Conservation (phyloP, 2,113 vertebrate genomes). For the Silurus meridionalis region DNA sequence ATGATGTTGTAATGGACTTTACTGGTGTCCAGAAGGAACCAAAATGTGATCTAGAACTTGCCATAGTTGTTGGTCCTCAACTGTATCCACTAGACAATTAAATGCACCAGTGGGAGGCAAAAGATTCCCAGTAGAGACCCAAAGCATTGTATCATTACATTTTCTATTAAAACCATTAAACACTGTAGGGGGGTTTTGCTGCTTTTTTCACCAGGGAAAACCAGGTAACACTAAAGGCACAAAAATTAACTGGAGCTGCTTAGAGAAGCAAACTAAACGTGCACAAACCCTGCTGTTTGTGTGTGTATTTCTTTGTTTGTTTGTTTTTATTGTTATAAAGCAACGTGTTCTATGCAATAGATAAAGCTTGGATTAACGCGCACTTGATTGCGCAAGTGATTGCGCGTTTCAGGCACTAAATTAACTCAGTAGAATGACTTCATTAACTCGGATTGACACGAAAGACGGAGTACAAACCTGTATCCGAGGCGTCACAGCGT, state of each 20-base stretch:
- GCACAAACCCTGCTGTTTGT: not conserved
- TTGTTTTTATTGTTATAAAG: not conserved
- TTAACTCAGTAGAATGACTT: not conserved
- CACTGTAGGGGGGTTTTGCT: too few species aligned
- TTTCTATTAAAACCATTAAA: too few species aligned
- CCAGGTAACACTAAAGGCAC: not conserved
- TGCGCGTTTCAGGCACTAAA: too few species aligned
- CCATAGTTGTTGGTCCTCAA: too few species aligned
- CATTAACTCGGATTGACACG: not conserved
- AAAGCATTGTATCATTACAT: too few species aligned
- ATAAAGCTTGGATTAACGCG: not conserved
- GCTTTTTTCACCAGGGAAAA: too few species aligned
- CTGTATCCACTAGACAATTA: too few species aligned
- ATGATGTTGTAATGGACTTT: too few species aligned
- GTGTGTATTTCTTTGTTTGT: not conserved
- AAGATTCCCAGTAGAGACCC: too few species aligned
- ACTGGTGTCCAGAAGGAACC: too few species aligned
- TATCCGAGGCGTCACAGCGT: not conserved
- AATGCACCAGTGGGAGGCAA: too few species aligned
- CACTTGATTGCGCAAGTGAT: not conserved
- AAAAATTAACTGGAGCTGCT: not conserved
- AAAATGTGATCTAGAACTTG: too few species aligned
- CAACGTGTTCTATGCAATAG: not conserved
- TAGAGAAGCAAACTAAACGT: not conserved
- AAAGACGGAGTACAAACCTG: constrained; percentile 7